These are phyloP conservation scores for Ridgeia piscesae DNA, from an alignment of 1,140 invertebrate genomes.

Conservation along the genomic window DNA sequence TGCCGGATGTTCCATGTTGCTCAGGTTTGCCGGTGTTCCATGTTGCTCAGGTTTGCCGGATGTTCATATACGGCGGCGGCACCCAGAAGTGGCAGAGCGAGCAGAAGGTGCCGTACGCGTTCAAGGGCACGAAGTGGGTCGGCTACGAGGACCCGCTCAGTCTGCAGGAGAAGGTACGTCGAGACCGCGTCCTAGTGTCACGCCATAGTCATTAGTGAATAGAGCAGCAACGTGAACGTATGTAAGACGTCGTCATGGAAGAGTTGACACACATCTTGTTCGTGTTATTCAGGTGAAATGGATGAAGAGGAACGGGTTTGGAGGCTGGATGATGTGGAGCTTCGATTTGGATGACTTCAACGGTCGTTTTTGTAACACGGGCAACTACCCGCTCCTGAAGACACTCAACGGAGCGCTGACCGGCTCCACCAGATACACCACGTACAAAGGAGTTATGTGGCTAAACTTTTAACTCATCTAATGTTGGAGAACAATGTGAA, in stretches of 20 bases:
- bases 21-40: not conserved
- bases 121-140: slow-evolving; percentile 82
- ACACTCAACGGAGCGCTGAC: not conserved
- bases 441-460: not conserved
- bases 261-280: not conserved
- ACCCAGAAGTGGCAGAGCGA: slow-evolving; percentile 65
- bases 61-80: slow-evolving; percentile 36
- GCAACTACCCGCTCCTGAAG: slow-evolving; percentile 32
- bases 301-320: slow-evolving; percentile 88
- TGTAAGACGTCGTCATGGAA: not conserved
- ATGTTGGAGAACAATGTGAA: too few relatives aligned
- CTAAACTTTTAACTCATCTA: too few relatives aligned
- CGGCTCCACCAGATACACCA: not conserved
- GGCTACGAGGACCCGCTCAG: slow-evolving; percentile 83
- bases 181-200: too few relatives aligned
- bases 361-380: slow-evolving; percentile 27
- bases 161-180: slow-evolving; percentile 69
- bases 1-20: too few relatives aligned
- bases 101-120: slow-evolving; percentile 76
- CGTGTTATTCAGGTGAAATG: slow-evolving; percentile 75
- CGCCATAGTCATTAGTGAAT: too few relatives aligned
- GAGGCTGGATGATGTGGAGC: slow-evolving; percentile 95
- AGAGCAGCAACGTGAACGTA: too few relatives aligned
- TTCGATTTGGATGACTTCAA: slow-evolving; percentile 75
- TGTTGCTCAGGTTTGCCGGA: slow-evolving; percentile 22